Evolutionary conservation across 2,888 invertebrate species (phyloP).

Genomic region (Lasioglossum figueresi): DNA sequence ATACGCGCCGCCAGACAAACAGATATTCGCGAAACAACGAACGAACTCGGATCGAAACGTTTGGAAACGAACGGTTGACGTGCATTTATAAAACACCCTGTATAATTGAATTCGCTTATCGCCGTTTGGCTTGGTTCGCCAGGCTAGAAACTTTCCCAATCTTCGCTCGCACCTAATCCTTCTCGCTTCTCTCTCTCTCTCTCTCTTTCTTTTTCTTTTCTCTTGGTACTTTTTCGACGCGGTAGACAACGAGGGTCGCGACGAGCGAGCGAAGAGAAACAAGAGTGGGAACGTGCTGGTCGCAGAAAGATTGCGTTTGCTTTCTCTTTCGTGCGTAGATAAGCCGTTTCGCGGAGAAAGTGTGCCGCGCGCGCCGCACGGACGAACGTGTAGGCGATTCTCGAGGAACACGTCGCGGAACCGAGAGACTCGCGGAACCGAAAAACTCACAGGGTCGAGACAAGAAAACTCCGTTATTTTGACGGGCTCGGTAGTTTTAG

Average conservation of each 20-base stretch:
- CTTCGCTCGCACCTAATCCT: background rate
- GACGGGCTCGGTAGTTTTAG: no score
- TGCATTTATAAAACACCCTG: background rate
- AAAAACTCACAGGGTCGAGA: background rate
- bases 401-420: background rate
- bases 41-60: background rate
- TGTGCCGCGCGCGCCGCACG: slow-evolving; percentile 28
- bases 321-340: slow-evolving; percentile 45
- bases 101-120: background rate
- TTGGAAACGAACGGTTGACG: background rate
- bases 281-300: background rate
- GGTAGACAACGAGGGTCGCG: background rate
- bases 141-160: background rate
- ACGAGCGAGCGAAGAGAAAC: background rate
- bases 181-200: background rate
- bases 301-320: slow-evolving; percentile 16
- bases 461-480: no score
- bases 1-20: background rate
- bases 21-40: background rate
- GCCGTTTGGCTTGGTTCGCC: background rate
- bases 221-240: background rate
- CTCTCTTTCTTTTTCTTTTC: no score
- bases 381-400: slow-evolving; percentile 1
- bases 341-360: slow-evolving; percentile 35
- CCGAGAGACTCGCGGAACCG: background rate